These are phyloP conservation scores for Cantharis flavilabris DNA, from an alignment of 2,888 invertebrate genomes.

Conservation along the genomic window DNA sequence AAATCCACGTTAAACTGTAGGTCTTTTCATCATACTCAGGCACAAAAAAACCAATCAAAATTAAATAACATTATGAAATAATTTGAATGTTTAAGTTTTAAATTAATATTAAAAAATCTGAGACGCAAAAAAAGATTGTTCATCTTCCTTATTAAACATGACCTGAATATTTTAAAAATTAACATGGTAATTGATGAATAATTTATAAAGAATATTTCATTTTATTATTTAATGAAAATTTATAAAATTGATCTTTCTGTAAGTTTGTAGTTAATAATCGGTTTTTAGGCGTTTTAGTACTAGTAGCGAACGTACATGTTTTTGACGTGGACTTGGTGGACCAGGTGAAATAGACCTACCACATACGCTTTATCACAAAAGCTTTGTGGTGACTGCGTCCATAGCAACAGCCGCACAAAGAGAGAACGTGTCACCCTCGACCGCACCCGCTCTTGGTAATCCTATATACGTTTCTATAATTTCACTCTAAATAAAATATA, in stretches of 20 bases:
- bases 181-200: neutral
- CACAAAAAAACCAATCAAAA: too few relatives aligned
- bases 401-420: constrained; percentile 41
- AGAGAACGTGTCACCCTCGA: constrained; percentile 32
- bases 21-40: too few relatives aligned
- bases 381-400: constrained; percentile 42
- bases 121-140: neutral
- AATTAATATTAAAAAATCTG: neutral
- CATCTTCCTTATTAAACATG: neutral
- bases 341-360: constrained; percentile 36
- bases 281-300: constrained; percentile 29
- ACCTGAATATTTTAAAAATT: neutral
- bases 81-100: neutral
- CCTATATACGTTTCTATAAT: constrained; percentile 22
- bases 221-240: neutral
- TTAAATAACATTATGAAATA: neutral
- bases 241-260: constrained; percentile 5
- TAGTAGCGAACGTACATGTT: constrained; percentile 27
- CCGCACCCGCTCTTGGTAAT: constrained; percentile 25
- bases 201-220: neutral
- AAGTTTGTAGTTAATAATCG: constrained; percentile 25
- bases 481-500: constrained; percentile 1
- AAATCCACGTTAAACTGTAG: too few relatives aligned
- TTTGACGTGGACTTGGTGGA: constrained; percentile 30
- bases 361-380: constrained; percentile 36